Base-by-base conservation (phyloP, 2,888 invertebrate genomes). In the Sarcophaga caerulescens region DNA sequence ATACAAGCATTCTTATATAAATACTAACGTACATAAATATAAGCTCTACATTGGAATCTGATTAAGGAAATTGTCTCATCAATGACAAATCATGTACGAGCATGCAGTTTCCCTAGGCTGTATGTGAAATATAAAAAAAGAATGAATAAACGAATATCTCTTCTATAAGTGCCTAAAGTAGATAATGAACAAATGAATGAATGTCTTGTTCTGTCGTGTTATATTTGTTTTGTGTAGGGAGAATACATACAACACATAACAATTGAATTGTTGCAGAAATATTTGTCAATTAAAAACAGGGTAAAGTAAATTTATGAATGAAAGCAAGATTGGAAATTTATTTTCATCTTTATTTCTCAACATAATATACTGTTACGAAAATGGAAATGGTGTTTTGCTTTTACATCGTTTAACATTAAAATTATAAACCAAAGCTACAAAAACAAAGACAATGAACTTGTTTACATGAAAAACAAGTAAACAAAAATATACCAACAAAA, bases 11-110 rank as follows among this genome's bases (percentile, higher is more conserved):
- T 35, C 1, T 35, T 35, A 35, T 35, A 35, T 35, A 35, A 35
- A 6, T 10, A 10, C 35, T 35, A 35, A 35, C 8, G 35, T 35
- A 2, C 10, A 10, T 35, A 35, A 5, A 35, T 52, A 52, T 52
- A 17, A 52, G 5, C 12, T 52, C 17, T 14, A 52, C 17, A 12
- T 52, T 17, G 35, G 35, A 60, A 60, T 62, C 73, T 74, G 73
- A 74, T 74, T 74, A 74, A 19, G 62, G 21, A 74, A 74, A 74
- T 74, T 74, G 47, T 63, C 19, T 19, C 60, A 62, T 63, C 47
- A 63, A 63, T 63, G 62, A 62, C 21, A 52, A 52, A 19, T 21
- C 25, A 70, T 52, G 21, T 52, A 52, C 52, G 17, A 17, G 17
- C 4, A 52, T 52, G 17, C 17, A 52, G 12, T 52, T 12, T 14